These are phyloP conservation scores for Lycaon pictus DNA, from an alignment of 2,113 vertebrate species.

Conservation along the genomic window DNA sequence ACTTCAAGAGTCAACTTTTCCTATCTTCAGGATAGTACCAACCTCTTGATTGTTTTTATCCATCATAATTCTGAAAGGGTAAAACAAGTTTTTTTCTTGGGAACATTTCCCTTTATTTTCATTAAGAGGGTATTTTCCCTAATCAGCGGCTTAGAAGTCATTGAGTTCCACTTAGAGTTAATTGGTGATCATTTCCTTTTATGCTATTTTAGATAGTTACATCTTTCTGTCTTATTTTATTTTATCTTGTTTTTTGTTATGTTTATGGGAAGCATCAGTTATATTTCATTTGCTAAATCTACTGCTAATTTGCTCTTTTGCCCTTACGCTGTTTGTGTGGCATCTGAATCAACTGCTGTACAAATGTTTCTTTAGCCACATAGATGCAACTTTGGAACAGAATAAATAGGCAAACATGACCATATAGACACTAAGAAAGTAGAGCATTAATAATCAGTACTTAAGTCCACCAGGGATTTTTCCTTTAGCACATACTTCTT, in stretches of 20 bases:
- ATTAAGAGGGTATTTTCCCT: not conserved
- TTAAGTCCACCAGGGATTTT: not conserved
- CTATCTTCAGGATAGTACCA: not conserved
- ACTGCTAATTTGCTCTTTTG: not conserved
- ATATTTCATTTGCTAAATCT: not conserved
- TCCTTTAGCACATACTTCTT: slow-evolving; percentile 23
- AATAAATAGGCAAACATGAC: not conserved
- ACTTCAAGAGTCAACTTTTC: not conserved
- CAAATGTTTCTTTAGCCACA: not conserved
- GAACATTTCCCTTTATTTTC: not conserved
- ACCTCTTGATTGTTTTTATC: not conserved
- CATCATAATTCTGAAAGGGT: not conserved
- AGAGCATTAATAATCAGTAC: not conserved
- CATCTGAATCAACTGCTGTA: not conserved
- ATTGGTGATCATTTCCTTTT: not conserved
- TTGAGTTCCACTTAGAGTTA: not conserved
- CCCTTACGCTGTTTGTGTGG: not conserved
- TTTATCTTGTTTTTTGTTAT: not conserved
- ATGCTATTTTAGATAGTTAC: not conserved
- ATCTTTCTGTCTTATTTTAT: not conserved
- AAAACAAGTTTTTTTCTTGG: not conserved
- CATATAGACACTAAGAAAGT: not conserved
- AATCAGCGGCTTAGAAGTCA: not conserved
- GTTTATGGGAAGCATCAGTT: not conserved
- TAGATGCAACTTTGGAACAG: not conserved